Conservation (phyloP, 1,140 invertebrate genomes). For the Diorhabda elongata region DNA sequence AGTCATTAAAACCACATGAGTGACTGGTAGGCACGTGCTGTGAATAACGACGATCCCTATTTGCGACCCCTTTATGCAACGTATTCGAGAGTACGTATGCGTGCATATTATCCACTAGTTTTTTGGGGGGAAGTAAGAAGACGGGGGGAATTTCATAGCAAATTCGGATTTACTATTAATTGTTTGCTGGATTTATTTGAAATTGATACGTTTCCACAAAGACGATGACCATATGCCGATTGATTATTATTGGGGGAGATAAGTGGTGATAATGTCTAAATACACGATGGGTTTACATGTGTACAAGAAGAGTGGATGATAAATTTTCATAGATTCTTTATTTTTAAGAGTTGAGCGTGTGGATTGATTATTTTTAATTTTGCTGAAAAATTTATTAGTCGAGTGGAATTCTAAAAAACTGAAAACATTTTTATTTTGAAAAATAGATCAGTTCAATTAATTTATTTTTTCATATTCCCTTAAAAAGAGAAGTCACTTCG, state of each 20-base stretch:
- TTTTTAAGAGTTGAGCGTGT: no score
- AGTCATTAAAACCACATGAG: conserved; percentile 42
- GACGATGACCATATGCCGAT: background rate
- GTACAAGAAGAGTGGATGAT: background rate
- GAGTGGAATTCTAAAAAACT: no score
- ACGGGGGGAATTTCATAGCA: conserved; percentile 3
- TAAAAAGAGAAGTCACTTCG: no score
- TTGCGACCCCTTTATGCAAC: conserved; percentile 8
- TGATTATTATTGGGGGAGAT: background rate
- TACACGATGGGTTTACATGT: background rate
- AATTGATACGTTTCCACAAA: conserved; percentile 14
- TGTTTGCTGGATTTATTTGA: conserved; percentile 14
- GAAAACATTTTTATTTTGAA: no score
- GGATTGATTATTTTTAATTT: no score
- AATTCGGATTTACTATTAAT: conserved; percentile 14
- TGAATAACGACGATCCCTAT: conserved; percentile 30
- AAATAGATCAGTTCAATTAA: no score
- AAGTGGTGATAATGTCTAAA: background rate
- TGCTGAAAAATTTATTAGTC: no score
- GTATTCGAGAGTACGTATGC: conserved; percentile 18
- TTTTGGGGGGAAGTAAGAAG: background rate
- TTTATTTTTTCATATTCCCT: no score
- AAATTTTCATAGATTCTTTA: no score
- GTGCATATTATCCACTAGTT: conserved; percentile 12
- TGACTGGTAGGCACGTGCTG: conserved; percentile 33